phyloP scores from a whole-genome alignment of 2,113 vertebrate genomes.

The Vidua chalybeata region DNA sequence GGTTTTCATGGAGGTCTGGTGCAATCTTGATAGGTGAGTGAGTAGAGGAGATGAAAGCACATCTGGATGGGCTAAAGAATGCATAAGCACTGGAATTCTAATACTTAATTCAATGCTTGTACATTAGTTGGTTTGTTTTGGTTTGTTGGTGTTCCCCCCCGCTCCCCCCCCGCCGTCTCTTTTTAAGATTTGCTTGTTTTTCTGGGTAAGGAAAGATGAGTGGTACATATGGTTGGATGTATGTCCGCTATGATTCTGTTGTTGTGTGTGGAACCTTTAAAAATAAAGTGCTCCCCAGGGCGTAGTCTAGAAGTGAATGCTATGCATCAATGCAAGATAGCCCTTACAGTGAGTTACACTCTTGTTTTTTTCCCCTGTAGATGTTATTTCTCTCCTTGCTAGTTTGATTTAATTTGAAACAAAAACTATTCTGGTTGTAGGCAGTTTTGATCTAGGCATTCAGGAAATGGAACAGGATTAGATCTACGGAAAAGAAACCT shows the following conservation, averaged over 20 bases:
- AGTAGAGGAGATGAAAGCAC: background rate
- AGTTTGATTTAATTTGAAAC: slow-evolving; percentile 28
- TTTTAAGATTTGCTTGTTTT: background rate
- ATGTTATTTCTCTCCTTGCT: background rate
- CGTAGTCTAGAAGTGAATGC: background rate
- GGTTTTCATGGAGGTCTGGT: background rate
- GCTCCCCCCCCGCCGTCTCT: background rate
- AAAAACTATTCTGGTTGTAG: background rate
- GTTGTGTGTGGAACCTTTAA: background rate
- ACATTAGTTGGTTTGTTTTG: background rate
- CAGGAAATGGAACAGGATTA: background rate
- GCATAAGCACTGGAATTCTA: background rate
- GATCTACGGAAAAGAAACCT: background rate
- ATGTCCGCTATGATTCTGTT: background rate
- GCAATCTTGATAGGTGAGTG: background rate
- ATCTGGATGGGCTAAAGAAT: background rate
- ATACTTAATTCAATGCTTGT: background rate
- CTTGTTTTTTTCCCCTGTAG: background rate
- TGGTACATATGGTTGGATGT: background rate
- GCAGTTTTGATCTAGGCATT: background rate
- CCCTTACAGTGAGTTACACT: background rate
- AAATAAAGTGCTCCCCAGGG: background rate
- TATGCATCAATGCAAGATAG: background rate
- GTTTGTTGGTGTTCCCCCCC: background rate
- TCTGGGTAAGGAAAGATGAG: background rate